Percentiles rank a stretch among this genome's conserved stretches.
Evolutionary conservation across 2,888 invertebrate species (phyloP).

Genomic region (Nemoura dubitans): DNA sequence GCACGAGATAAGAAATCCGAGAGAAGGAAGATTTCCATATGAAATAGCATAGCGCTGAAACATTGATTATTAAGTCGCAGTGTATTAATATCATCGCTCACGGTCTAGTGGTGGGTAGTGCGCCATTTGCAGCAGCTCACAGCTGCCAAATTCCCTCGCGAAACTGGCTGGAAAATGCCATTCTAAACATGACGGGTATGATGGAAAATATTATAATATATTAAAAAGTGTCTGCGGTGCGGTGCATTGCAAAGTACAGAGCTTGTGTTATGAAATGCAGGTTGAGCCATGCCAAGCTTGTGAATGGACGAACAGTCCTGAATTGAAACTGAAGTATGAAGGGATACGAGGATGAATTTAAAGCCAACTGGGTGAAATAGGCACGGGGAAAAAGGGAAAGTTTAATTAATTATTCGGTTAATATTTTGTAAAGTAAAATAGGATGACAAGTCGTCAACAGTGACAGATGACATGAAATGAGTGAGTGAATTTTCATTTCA

Average conservation of each 20-base stretch:
- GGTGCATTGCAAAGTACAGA: not conserved
- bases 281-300: not conserved
- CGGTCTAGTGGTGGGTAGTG: not conserved
- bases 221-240: not conserved
- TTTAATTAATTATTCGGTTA: not conserved
- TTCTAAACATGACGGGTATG: not conserved
- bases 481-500: not conserved
- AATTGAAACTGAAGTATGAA: not conserved
- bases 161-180: not conserved
- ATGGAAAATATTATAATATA: not conserved
- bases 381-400: not conserved
- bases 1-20: conserved; percentile 4
- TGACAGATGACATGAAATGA: not conserved
- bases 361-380: not conserved
- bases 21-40: not conserved
- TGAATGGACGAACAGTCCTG: not conserved
- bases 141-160: not conserved
- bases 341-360: not conserved
- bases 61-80: conserved; percentile 13
- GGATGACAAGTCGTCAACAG: not conserved
- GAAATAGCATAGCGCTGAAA: conserved; percentile 17
- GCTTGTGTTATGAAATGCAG: not conserved
- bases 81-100: not conserved
- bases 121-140: not conserved
- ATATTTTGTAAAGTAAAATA: not conserved